Percentiles rank a stretch among this genome's conserved stretches.
Conservation (phyloP, 1,140 invertebrate genomes). For the Rhagoletis zephyria region DNA sequence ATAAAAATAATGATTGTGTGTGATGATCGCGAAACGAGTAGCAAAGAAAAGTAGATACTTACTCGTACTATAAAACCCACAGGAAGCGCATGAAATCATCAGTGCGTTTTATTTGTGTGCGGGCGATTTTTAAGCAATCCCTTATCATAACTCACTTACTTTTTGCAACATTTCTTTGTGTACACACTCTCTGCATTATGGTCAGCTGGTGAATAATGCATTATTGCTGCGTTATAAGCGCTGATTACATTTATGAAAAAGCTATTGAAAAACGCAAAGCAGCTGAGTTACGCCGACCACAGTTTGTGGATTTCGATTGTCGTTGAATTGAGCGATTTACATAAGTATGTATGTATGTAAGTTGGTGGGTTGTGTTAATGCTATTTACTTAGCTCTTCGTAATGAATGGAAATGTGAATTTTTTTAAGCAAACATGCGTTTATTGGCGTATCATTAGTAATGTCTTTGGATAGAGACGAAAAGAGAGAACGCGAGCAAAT, state of each 20-base stretch:
- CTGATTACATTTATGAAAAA: constrained; percentile 14
- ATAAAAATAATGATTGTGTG: constrained; percentile 46
- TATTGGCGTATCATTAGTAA: background rate
- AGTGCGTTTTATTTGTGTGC: constrained; percentile 25
- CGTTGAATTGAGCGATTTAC: constrained; percentile 34
- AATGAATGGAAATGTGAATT: background rate
- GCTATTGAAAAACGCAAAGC: background rate
- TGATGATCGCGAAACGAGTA: background rate
- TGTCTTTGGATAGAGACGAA: too few species aligned
- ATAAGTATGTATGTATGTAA: background rate
- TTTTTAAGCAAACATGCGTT: background rate
- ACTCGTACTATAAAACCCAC: background rate
- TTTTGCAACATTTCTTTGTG: background rate
- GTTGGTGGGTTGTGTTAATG: constrained; percentile 2
- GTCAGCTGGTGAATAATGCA: constrained; percentile 22
- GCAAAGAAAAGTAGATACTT: background rate
- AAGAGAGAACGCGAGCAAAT: too few species aligned
- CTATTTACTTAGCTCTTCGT: constrained; percentile 15
- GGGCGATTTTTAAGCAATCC: constrained; percentile 17
- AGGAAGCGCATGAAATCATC: constrained; percentile 43
- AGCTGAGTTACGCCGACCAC: background rate
- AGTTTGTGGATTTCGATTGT: constrained; percentile 2
- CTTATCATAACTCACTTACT: constrained; percentile 8
- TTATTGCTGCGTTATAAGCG: constrained; percentile 7
- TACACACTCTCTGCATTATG: background rate